Base-by-base conservation (phyloP, 2,888 invertebrate species). In the Drymonia ruficornis region DNA sequence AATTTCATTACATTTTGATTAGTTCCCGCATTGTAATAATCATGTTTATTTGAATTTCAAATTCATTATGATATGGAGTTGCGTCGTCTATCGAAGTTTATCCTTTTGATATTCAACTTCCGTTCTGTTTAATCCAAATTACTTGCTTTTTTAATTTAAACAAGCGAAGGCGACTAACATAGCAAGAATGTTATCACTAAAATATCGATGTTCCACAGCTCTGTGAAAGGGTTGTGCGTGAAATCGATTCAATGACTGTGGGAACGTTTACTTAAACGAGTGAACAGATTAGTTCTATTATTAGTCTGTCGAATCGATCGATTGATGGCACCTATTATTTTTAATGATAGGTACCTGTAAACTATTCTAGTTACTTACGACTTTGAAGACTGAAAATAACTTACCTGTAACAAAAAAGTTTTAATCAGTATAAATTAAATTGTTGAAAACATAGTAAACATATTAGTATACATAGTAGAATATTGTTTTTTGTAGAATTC, bases 391-490 rank as follows among this genome's bases (percentile, higher is more conserved):
- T 43, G 43, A 2, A 44, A 42, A n/a, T 12, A 19, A 34, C 71
- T 68, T 70, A 70, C 70, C 70, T 70, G 70, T 53, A 70, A 70
- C 57, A 56, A 68, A 55, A 58, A 36, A 49, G 0, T 12, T 9
- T 9, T 44, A 43, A 49, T n/a, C 42, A 29, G 7, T 42, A 38
- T 42, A 50, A 0, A 34, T 18, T 34, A 29, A 1, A 31, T 29
- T 23, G 0, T 19, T n/a, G n/a, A n/a, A n/a, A n/a, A n/a, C n/a
- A n/a, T n/a, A n/a, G n/a, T n/a, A n/a, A n/a, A n/a, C n/a, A n/a
- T n/a, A n/a, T n/a, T n/a, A n/a, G n/a, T n/a, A n/a, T n/a, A n/a
- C n/a, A n/a, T n/a, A n/a, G n/a, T n/a, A n/a, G n/a, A n/a, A n/a
- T n/a, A n/a, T n/a, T n/a, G n/a, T n/a, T n/a, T n/a, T n/a, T n/a